Conservation (phyloP, 1,140 invertebrate species). For the Psilanteris sp. region DNA sequence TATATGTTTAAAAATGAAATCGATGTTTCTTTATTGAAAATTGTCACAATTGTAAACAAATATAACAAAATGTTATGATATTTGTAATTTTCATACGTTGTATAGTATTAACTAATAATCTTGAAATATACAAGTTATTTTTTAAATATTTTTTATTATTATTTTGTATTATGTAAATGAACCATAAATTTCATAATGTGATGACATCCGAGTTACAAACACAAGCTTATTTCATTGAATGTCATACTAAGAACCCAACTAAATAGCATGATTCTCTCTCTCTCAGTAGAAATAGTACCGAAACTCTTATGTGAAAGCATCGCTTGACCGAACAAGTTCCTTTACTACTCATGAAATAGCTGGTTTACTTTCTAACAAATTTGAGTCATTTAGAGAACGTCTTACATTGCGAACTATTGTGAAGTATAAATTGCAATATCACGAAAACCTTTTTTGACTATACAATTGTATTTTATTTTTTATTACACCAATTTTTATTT, state of each 20-base stretch:
- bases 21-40: too few relatives aligned
- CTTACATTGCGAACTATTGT: slow-evolving; percentile 21
- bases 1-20: too few relatives aligned
- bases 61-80: too few relatives aligned
- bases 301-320: slow-evolving; percentile 29
- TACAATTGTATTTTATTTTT: too few relatives aligned
- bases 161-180: too few relatives aligned
- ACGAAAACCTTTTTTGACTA: slow-evolving; percentile 1
- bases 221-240: slow-evolving; percentile 6
- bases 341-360: slow-evolving; percentile 30
- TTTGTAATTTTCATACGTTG: too few relatives aligned
- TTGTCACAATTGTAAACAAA: too few relatives aligned
- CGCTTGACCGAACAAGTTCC: slow-evolving; percentile 23
- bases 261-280: slow-evolving; percentile 20
- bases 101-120: too few relatives aligned
- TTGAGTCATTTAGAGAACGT: slow-evolving; percentile 19
- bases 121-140: background rate
- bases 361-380: slow-evolving; percentile 30
- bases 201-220: slow-evolving; percentile 5
- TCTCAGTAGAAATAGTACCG: slow-evolving; percentile 6
- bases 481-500: too few relatives aligned
- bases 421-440: slow-evolving; percentile 20
- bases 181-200: too few relatives aligned
- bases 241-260: slow-evolving; percentile 9
- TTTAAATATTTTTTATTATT: too few relatives aligned